These are phyloP conservation scores for Tanypteryx hageni DNA, from an alignment of 2,888 invertebrate genomes.

Conservation along the genomic window DNA sequence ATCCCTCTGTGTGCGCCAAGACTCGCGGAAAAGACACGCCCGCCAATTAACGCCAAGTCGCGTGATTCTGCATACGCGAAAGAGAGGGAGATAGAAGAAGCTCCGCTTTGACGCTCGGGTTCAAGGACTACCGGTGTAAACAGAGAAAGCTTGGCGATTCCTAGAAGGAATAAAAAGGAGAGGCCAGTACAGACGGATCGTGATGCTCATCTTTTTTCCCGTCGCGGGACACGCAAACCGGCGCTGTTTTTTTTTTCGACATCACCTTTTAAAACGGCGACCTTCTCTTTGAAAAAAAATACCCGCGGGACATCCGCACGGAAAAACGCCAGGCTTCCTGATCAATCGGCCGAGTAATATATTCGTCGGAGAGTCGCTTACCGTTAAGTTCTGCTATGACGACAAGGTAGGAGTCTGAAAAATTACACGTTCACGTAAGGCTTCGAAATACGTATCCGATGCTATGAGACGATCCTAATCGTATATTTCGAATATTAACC, in stretches of 20 bases:
- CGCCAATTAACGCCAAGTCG: not conserved
- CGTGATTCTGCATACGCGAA: not conserved
- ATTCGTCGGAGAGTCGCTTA: too few relatives aligned
- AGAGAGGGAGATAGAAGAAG: not conserved
- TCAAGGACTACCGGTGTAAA: slow-evolving; percentile 28
- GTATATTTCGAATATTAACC: too few relatives aligned
- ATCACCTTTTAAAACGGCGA: not conserved
- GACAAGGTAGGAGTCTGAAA: too few relatives aligned
- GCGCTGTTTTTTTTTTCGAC: not conserved
- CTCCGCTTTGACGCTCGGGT: slow-evolving; percentile 6
- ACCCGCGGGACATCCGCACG: not conserved
- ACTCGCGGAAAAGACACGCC: not conserved
- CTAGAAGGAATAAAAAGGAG: not conserved
- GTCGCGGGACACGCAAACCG: not conserved
- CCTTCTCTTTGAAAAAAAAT: not conserved
- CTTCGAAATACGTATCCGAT: too few relatives aligned
- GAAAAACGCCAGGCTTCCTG: not conserved
- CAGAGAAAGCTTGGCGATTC: not conserved
- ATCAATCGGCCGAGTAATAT: too few relatives aligned
- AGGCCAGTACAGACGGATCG: not conserved
- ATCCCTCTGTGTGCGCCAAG: not conserved
- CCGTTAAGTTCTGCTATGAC: too few relatives aligned
- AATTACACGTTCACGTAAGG: too few relatives aligned
- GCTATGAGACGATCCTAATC: too few relatives aligned
- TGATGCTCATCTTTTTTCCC: slow-evolving; percentile 3